These are phyloP conservation scores for Actinia tenebrosa DNA, from an alignment of 64 coral and sea anemone genomes.

Conservation along the genomic window DNA sequence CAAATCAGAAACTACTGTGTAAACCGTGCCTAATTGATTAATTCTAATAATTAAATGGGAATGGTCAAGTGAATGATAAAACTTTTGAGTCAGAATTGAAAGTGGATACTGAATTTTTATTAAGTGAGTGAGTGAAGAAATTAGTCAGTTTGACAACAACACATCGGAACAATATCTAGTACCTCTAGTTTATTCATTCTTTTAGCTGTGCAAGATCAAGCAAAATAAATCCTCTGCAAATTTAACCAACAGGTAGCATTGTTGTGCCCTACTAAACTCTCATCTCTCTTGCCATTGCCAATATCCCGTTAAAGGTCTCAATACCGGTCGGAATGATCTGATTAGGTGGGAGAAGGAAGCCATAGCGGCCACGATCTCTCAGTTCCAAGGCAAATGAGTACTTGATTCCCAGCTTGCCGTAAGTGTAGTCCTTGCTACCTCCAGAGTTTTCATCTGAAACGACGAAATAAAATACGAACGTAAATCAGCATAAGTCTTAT, in stretches of 20 bases:
- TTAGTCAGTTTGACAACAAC: background rate
- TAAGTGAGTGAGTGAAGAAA: too few species aligned
- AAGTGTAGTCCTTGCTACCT: slow-evolving; percentile 24
- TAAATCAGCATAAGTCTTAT: too few species aligned
- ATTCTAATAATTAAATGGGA: too few species aligned
- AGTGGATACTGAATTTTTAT: too few species aligned
- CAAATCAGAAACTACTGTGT: too few species aligned
- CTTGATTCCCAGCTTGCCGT: slow-evolving; percentile 25
- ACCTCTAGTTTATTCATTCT: background rate
- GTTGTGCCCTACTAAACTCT: background rate
- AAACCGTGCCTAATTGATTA: too few species aligned
- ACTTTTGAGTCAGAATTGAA: too few species aligned
- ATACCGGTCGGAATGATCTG: slow-evolving; percentile 30
- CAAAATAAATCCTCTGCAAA: background rate
- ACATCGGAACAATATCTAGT: background rate
- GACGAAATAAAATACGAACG: background rate
- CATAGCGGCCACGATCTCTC: slow-evolving; percentile 27
- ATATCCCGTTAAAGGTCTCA: slow-evolving; percentile 30
- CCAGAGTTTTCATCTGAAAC: slow-evolving; percentile 39
- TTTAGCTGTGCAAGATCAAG: background rate
- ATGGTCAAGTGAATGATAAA: too few species aligned
- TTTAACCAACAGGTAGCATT: background rate
- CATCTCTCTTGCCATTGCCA: slow-evolving; percentile 23
- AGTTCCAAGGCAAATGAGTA: slow-evolving; percentile 41
- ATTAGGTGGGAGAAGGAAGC: slow-evolving; percentile 13